Evolutionary conservation across 1,140 invertebrate genomes (phyloP).

Genomic region (Andricus grossulariae): DNA sequence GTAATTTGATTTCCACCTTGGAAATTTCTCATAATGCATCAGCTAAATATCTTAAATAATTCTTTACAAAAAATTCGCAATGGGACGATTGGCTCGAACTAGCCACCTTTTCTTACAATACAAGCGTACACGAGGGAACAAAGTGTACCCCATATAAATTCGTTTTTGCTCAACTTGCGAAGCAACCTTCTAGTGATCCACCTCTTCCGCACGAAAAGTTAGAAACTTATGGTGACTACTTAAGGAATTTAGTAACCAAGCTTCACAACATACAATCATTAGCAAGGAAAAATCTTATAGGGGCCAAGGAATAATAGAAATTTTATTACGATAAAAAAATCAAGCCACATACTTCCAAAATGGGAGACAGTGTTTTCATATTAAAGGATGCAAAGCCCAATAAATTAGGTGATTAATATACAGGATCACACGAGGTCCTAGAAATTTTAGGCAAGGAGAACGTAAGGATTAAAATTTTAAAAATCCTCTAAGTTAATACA

Average conservation of each 20-base stretch:
- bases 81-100: conserved; percentile 64
- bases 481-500: no score
- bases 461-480: no score
- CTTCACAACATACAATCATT: conserved; percentile 38
- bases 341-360: conserved; percentile 26
- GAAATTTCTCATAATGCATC: conserved; percentile 67
- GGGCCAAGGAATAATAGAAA: conserved; percentile 44
- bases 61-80: conserved; percentile 49
- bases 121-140: conserved; percentile 52
- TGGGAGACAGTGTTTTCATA: conserved; percentile 34
- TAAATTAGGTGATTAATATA: conserved; percentile 31
- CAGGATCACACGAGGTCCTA: no score
- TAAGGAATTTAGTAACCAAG: conserved; percentile 36
- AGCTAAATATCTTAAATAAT: conserved; percentile 57
- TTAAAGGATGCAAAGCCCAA: conserved; percentile 31
- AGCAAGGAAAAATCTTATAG: conserved; percentile 35
- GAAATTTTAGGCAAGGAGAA: conserved; percentile 38
- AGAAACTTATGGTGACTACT: conserved; percentile 31
- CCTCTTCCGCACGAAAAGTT: no score
- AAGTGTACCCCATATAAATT: conserved; percentile 43
- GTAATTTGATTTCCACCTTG: conserved; percentile 60
- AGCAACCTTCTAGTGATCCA: not conserved
- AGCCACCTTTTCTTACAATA: no score
- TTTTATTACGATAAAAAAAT: conserved; percentile 44
- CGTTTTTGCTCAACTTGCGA: conserved; percentile 36